phyloP scores from a whole-genome alignment of 2,888 invertebrate species.

The Hemithea aestivaria region DNA sequence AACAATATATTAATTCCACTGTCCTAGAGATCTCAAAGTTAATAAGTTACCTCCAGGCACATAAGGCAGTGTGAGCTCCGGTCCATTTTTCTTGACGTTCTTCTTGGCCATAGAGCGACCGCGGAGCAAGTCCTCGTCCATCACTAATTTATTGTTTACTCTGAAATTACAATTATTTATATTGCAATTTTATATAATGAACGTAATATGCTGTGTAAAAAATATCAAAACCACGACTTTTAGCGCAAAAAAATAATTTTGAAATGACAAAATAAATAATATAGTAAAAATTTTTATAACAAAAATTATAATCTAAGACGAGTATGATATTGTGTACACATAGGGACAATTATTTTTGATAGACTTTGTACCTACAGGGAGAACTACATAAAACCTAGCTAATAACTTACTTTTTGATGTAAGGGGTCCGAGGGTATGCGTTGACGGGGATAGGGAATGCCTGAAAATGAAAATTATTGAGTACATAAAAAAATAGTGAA shows the following conservation, averaged over 20 bases:
- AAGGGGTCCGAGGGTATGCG: constrained; percentile 61
- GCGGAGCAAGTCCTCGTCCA: constrained; percentile 62
- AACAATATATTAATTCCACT: no score
- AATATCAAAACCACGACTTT: no score
- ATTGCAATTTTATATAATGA: no score
- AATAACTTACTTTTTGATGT: constrained; percentile 64
- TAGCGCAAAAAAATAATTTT: no score
- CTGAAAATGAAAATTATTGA: constrained; percentile 32
- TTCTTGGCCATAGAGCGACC: constrained; percentile 56
- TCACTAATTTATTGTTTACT: constrained; percentile 61
- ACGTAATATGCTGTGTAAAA: no score
- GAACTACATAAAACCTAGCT: neutral
- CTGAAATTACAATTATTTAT: constrained; percentile 37
- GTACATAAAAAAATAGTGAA: neutral
- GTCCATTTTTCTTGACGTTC: constrained; percentile 49
- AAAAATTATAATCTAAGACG: no score
- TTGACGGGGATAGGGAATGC: constrained; percentile 63
- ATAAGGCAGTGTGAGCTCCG: constrained; percentile 80
- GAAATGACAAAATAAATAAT: no score
- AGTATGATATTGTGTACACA: no score
- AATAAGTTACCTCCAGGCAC: constrained; percentile 77
- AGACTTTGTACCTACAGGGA: neutral
- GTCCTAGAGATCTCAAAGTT: neutral
- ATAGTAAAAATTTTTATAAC: no score
- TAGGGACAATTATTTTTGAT: no score